phyloP scores from a whole-genome alignment of 2,113 vertebrate genomes.

The Pleuronectes platessa region DNA sequence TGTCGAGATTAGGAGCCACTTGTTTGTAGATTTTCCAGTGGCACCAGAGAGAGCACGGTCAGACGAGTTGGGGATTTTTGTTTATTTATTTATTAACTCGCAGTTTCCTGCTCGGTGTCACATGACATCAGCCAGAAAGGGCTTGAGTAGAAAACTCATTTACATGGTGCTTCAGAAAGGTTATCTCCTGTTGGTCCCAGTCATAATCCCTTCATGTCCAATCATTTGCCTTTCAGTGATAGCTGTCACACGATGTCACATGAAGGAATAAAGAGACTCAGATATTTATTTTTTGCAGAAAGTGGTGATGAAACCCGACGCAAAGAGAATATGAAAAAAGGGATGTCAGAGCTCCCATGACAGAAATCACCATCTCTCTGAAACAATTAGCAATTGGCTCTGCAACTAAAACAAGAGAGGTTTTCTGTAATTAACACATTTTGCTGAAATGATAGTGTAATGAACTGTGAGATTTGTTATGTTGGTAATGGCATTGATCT shows the following conservation, averaged over 20 bases:
- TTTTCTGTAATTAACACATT: constrained; percentile 3
- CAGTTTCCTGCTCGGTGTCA: constrained; percentile 64
- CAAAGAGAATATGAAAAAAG: constrained; percentile 48
- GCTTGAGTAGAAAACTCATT: constrained; percentile 76
- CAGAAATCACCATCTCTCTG: constrained; percentile 15
- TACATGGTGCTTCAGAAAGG: constrained; percentile 80
- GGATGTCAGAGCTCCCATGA: constrained; percentile 5
- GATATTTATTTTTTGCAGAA: constrained; percentile 22
- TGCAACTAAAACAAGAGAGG: neutral
- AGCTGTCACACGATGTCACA: constrained; percentile 63
- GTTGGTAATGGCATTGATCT: neutral
- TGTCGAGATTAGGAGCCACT: constrained; percentile 80
- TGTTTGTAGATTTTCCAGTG: constrained; percentile 75
- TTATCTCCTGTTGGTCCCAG: constrained; percentile 76
- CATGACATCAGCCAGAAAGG: constrained; percentile 69
- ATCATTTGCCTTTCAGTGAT: constrained; percentile 75
- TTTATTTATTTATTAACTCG: neutral
- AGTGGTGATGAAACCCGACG: constrained; percentile 30
- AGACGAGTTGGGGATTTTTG: constrained; percentile 20
- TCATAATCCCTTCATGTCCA: constrained; percentile 77
- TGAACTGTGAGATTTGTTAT: constrained; percentile 2
- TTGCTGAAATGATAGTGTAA: neutral
- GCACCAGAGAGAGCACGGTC: constrained; percentile 47
- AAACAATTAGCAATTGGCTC: constrained; percentile 15
- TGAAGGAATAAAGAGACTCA: constrained; percentile 36